These are phyloP conservation scores for Heterodera filipjevi DNA, from an alignment of 2,888 invertebrate species.

Conservation along the genomic window DNA sequence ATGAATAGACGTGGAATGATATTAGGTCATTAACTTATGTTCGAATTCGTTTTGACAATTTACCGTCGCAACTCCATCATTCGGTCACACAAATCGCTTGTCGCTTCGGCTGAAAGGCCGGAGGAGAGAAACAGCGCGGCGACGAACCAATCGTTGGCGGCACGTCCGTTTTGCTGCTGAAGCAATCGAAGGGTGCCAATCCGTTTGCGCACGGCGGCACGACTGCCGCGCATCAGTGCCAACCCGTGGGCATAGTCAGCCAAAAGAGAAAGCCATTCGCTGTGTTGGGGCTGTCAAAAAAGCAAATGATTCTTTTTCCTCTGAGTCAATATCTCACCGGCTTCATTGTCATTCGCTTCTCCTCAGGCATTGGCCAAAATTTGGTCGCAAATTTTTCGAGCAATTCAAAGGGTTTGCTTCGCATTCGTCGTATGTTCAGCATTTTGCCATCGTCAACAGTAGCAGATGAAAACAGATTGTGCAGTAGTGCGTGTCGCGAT, in stretches of 20 bases:
- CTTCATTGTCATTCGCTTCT: background rate
- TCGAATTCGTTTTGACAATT: background rate
- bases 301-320: too few species aligned
- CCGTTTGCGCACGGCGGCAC: background rate
- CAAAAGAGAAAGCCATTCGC: conserved; percentile 24
- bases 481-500: conserved; percentile 11
- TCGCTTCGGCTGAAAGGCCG: conserved; percentile 11
- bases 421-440: background rate
- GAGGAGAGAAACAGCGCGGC: conserved; percentile 21
- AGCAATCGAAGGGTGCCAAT: background rate
- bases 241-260: conserved; percentile 17
- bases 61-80: background rate
- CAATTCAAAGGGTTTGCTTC: conserved; percentile 5
- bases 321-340: conserved; percentile 9
- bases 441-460: conserved; percentile 21
- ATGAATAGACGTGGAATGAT: too few species aligned
- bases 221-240: background rate
- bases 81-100: conserved; percentile 7
- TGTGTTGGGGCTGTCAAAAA: conserved; percentile 17
- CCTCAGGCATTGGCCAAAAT: conserved; percentile 5
- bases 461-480: background rate
- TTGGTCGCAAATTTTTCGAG: background rate
- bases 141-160: conserved; percentile 17
- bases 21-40: too few species aligned
- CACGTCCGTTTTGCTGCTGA: background rate